Percentiles rank a stretch among this genome's conserved stretches.
These are phyloP conservation scores for Leucania comma DNA, from an alignment of 2,888 invertebrate species.

Conservation along the genomic window DNA sequence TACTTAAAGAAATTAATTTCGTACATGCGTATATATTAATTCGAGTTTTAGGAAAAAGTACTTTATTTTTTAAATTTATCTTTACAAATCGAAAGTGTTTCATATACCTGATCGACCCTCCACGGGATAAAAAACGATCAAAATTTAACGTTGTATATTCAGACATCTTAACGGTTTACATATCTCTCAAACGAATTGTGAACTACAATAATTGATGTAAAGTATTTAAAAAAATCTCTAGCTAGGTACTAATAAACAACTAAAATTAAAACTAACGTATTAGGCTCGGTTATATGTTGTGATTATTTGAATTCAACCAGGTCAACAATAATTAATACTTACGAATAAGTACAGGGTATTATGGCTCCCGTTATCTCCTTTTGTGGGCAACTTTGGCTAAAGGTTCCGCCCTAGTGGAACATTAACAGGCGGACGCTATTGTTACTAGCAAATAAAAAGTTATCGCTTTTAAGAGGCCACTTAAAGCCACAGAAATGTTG, in stretches of 20 bases:
- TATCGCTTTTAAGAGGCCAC: constrained; percentile 48
- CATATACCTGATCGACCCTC: too few species aligned
- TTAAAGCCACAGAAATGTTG: constrained; percentile 40
- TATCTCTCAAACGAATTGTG: too few species aligned
- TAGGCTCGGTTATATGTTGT: constrained; percentile 8
- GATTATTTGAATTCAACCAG: constrained; percentile 30
- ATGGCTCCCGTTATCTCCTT: constrained; percentile 51
- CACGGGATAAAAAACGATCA: too few species aligned
- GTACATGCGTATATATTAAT: too few species aligned
- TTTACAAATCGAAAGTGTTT: too few species aligned
- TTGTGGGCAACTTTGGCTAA: constrained; percentile 45
- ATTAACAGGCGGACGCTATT: constrained; percentile 52
- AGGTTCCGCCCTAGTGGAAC: constrained; percentile 45
- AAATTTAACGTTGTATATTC: too few species aligned
- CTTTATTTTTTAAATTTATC: too few species aligned
- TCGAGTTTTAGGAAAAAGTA: too few species aligned
- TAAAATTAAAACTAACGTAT: constrained; percentile 10
- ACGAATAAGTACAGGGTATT: constrained; percentile 34
- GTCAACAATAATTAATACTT: constrained; percentile 39
- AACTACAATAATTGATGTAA: too few species aligned
- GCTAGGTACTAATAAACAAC: constrained; percentile 16
- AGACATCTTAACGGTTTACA: too few species aligned
- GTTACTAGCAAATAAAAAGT: constrained; percentile 60
- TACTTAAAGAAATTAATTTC: too few species aligned
- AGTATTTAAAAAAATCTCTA: too few species aligned